Base-by-base conservation (phyloP, 1,140 invertebrate genomes). In the Eupeodes corollae region DNA sequence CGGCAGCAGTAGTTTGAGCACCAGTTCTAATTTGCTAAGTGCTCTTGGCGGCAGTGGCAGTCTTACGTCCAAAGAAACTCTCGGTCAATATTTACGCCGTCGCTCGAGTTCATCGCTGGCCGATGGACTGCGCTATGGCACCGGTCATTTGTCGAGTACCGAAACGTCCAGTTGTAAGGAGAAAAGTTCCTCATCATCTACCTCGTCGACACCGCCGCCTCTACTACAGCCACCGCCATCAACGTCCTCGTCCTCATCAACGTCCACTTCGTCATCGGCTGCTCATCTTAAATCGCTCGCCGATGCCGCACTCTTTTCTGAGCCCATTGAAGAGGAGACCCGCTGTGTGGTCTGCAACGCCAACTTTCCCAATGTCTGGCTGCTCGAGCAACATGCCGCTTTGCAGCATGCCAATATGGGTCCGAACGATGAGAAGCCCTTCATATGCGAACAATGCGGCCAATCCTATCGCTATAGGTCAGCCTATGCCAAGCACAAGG, bases 401-500 rank as follows among this genome's bases (percentile, higher is more conserved):
- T 67, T 88, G 1, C 86, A 89, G 59, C 86, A 89, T 64, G 73
- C 77, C 5, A 75, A 76, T 13, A 55, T 72, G 14, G 67, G 66
- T 26, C 72, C 75, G 14, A 74, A 74, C 59, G 80, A 87, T 54
- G 87, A 90, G 63, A 91, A 90, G 58, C 86, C 87, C n/a, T 90
- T 89, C 70, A 86, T 88, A 10, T 91, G 88, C 70, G 86, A 90
- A 56, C 86, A 90, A 58, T 91, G 88, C 67, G 88, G 88, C 9
- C 88, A 91, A 56, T 86, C 85, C 56, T 91, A 91, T 68, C 79
- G 86, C 51, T 91, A 91, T 60, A 76, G 87, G 40, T 90, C 86
- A 15, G 86, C 87, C 8, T 91, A 88, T 67, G 83, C 88, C 31
- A 88, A 89, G 58, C 88, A 91, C 62, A 78, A 87, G 39, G 88